A percentile compares a stretch with the other conserved stretches of the same genome.
phyloP scores from a whole-genome alignment of 1,140 invertebrate genomes.

The Drosophila yakuba region DNA sequence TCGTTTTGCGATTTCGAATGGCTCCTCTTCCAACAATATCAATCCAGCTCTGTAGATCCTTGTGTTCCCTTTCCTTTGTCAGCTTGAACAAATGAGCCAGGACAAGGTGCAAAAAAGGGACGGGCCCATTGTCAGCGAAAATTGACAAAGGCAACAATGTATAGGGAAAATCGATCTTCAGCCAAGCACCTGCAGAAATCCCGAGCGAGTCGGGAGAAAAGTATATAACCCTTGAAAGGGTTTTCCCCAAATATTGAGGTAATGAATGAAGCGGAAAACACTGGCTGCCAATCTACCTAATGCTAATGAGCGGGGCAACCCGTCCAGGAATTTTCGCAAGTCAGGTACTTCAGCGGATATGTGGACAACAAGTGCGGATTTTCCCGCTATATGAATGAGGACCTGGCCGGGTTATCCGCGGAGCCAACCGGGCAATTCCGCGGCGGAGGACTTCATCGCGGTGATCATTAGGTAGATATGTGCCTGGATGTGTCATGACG shows the following conservation, averaged over 20 bases:
- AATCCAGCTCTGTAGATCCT: slow-evolving; percentile 7
- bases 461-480: slow-evolving; percentile 67
- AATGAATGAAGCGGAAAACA: slow-evolving; percentile 64
- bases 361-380: slow-evolving; percentile 62
- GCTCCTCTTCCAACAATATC: slow-evolving; percentile 45
- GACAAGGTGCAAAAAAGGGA: slow-evolving; percentile 84
- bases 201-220: slow-evolving; percentile 26
- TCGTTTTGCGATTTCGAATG: neutral
- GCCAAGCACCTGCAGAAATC: slow-evolving; percentile 64
- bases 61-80: slow-evolving; percentile 46
- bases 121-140: slow-evolving; percentile 63
- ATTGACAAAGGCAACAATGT: slow-evolving; percentile 16
- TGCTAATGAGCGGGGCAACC: slow-evolving; percentile 72
- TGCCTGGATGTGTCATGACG: slow-evolving; percentile 38
- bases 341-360: slow-evolving; percentile 56
- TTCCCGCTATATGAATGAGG: slow-evolving; percentile 66
- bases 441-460: slow-evolving; percentile 23
- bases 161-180: slow-evolving; percentile 13
- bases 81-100: slow-evolving; percentile 38
- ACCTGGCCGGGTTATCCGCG: slow-evolving; percentile 51
- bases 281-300: slow-evolving; percentile 41
- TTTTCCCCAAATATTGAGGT: slow-evolving; percentile 43
- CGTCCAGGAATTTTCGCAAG: slow-evolving; percentile 23
- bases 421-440: slow-evolving; percentile 61
- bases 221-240: slow-evolving; percentile 38